Evolutionary conservation across 2,888 invertebrate species (phyloP).

Genomic region (Diarsia brunnea): DNA sequence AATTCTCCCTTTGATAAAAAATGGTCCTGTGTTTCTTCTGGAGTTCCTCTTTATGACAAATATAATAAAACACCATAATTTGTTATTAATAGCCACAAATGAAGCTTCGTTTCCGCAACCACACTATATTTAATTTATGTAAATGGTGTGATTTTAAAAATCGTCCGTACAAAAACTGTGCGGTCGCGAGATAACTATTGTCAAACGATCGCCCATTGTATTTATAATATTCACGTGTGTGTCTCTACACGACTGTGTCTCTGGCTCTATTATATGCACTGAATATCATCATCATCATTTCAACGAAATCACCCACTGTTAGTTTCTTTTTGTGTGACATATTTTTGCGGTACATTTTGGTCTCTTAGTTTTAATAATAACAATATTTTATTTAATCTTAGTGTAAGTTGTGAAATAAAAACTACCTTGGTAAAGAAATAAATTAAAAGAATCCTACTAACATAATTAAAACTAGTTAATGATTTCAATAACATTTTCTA

Average conservation of each 20-base stretch:
- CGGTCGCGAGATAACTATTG: slow-evolving; percentile 48
- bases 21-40: neutral
- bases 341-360: too few species aligned
- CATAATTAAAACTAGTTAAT: too few species aligned
- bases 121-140: slow-evolving; percentile 33
- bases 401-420: neutral
- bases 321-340: too few species aligned
- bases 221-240: slow-evolving; percentile 30
- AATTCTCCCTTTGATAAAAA: neutral
- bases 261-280: neutral
- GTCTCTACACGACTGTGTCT: slow-evolving; percentile 12
- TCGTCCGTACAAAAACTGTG: slow-evolving; percentile 16
- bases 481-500: too few species aligned
- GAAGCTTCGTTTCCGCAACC: slow-evolving; percentile 27
- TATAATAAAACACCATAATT: neutral
- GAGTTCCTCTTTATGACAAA: neutral
- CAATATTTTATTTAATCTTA: neutral
- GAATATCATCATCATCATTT: neutral
- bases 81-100: neutral
- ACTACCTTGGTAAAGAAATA: too few species aligned
- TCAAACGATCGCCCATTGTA: slow-evolving; percentile 39
- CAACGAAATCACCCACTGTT: too few species aligned
- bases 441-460: too few species aligned
- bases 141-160: slow-evolving; percentile 43
- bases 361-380: too few species aligned